Evolutionary conservation across 1,140 invertebrate species (phyloP), one percentile per base, ranked within the genome.

Genomic region (Drosophila kanapiae): DNA sequence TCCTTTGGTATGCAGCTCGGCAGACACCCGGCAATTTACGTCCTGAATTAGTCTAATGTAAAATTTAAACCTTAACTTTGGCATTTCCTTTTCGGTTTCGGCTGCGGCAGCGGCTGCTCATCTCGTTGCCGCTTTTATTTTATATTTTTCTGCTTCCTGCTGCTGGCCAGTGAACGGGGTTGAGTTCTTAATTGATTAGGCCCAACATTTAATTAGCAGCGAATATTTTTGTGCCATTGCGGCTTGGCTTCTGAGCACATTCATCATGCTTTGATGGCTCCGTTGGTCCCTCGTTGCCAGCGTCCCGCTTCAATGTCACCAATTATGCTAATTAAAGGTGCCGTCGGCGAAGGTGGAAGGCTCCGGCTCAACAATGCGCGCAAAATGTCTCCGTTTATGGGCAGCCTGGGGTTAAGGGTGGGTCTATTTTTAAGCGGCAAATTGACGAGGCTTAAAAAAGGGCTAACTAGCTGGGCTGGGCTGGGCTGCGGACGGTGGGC

Each of bases 31-130:
- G 64, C 78, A 91, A 91, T 91, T 91, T 91, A 86, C 91, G 65
- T 72, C 74, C 76, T 87, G 74, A 87, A 91, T 87, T 91, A 91
- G 87, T 80, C 76, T 91, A 87, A 91, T 91, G 83, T 87, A 91
- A 79, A 91, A 91, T 91, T 76, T 67, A 86, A 70, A 70, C 51
- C 56, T 63, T 35, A 63, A 38, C 54, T 43, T 68, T 43, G 62
- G 49, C 64, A 33, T 56, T 57, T 65, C 38, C 48, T 68, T 68
- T 38, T 23, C 62, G 23, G n/a, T 38, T 38, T n/a, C 13, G 16
- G 33, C 14, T 40, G 14, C 38, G 38, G 23, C 23, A 23, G 23
- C 23, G 23, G 23, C 16, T 64, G 56, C 62, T 64, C 56, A 64
- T 64, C 54, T 64, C 37, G n/a, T n/a, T 7, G 18, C 18, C 13